These are phyloP conservation scores for Thaumetopoea pityocampa DNA, from an alignment of 1,140 invertebrate species.

Conservation along the genomic window DNA sequence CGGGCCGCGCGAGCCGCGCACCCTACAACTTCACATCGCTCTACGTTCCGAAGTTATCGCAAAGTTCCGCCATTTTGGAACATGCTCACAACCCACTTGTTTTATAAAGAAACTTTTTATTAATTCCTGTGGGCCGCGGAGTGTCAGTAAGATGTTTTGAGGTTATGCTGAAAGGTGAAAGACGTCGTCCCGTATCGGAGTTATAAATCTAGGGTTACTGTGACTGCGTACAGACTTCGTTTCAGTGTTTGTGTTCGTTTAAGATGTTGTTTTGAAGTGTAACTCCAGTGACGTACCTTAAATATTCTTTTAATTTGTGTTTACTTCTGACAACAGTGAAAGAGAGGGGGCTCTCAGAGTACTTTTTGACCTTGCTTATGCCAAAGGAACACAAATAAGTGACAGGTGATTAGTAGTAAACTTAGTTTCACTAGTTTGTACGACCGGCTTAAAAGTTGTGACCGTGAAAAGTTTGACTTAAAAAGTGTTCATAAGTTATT, in stretches of 20 bases:
- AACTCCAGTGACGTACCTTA: constrained; percentile 56
- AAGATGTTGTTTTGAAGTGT: constrained; percentile 71
- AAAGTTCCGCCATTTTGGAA: constrained; percentile 78
- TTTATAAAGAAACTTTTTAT: constrained; percentile 78
- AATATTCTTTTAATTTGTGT: constrained; percentile 65
- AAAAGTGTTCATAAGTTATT: constrained; percentile 45
- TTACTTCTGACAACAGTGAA: constrained; percentile 56
- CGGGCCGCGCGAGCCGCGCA: constrained; percentile 55
- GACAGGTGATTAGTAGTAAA: constrained; percentile 56
- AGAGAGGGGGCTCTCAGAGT: constrained; percentile 48
- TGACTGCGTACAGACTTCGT: constrained; percentile 27
- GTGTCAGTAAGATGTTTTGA: constrained; percentile 75
- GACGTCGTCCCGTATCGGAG: constrained; percentile 52
- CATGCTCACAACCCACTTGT: constrained; percentile 78
- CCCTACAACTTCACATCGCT: constrained; percentile 73
- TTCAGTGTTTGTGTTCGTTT: constrained; percentile 60
- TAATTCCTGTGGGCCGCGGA: constrained; percentile 76
- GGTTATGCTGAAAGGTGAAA: constrained; percentile 66
- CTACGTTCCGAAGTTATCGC: constrained; percentile 76
- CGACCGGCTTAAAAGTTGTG: constrained; percentile 51
- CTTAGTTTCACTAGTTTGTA: constrained; percentile 53
- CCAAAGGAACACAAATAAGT: constrained; percentile 36
- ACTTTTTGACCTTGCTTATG: constrained; percentile 53
- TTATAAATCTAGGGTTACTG: constrained; percentile 38
- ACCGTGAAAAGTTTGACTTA: constrained; percentile 55